phyloP scores from a whole-genome alignment of 2,888 invertebrate genomes.

The Teleogryllus oceanicus region DNA sequence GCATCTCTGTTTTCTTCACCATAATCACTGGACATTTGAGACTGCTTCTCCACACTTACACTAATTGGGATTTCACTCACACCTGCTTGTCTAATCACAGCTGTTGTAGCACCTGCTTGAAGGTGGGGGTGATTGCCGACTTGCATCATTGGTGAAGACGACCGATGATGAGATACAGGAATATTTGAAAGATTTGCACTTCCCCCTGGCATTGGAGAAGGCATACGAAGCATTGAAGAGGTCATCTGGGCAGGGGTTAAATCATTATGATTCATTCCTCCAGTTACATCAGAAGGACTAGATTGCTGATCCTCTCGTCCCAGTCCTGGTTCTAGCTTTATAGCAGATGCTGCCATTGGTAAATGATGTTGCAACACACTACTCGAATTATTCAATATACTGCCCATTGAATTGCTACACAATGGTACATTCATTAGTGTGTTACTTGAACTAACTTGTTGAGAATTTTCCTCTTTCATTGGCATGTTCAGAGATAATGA shows the following conservation, averaged over 20 bases:
- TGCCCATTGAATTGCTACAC: neutral
- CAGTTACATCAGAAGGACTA: neutral
- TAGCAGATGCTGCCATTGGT: conserved; percentile 18
- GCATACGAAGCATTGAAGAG: neutral
- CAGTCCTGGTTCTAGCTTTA: conserved; percentile 36
- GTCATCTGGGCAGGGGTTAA: neutral
- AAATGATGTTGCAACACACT: neutral
- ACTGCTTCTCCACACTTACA: neutral
- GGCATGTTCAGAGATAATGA: conserved; percentile 5
- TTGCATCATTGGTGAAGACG: conserved; percentile 22
- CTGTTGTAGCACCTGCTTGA: neutral
- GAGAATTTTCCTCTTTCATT: conserved; percentile 26
- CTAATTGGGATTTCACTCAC: neutral
- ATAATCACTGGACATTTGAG: neutral
- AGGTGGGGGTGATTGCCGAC: conserved; percentile 22
- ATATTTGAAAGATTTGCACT: conserved; percentile 20
- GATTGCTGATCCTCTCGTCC: conserved; percentile 40
- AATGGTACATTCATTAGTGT: neutral
- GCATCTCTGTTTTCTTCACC: conserved; percentile 3
- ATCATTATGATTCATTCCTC: neutral
- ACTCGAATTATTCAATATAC: neutral
- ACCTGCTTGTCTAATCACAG: conserved; percentile 24
- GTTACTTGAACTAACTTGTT: neutral
- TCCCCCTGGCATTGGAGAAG: neutral
- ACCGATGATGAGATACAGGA: conserved; percentile 11